A percentile compares a stretch with the other conserved stretches of the same genome.
Conservation (phyloP, 2,888 invertebrate genomes). For the Meteorus colon region DNA sequence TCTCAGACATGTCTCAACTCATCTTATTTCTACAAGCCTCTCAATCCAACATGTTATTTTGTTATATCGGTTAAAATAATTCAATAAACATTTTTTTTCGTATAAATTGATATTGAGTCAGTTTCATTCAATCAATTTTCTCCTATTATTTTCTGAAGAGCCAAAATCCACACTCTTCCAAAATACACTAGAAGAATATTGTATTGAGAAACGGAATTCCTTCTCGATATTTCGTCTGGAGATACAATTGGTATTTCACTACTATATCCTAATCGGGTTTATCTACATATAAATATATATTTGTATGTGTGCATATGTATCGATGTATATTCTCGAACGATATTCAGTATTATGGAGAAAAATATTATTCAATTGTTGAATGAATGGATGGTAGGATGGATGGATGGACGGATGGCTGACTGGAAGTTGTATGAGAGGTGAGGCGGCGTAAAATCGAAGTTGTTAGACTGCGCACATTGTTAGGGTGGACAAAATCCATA, state of each 20-base stretch:
- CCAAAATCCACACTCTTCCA: too few species aligned
- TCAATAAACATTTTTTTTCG: too few species aligned
- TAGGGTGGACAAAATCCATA: slow-evolving; percentile 1
- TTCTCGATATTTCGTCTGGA: too few species aligned
- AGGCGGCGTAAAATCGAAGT: slow-evolving; percentile 27
- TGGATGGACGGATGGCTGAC: neutral
- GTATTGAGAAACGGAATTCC: too few species aligned
- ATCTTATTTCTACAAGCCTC: neutral
- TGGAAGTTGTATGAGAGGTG: neutral
- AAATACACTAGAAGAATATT: too few species aligned
- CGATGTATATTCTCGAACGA: neutral
- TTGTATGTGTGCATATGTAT: neutral
- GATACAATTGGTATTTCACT: too few species aligned
- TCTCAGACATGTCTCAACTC: slow-evolving; percentile 14
- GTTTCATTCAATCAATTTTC: too few species aligned
- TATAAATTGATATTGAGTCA: too few species aligned
- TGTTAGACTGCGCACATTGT: slow-evolving; percentile 20
- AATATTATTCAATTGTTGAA: slow-evolving; percentile 24
- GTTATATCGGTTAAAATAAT: too few species aligned
- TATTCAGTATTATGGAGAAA: neutral
- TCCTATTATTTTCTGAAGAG: too few species aligned
- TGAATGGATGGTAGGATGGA: neutral
- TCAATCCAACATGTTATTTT: too few species aligned
- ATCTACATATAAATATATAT: neutral
- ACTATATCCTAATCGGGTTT: too few species aligned